A percentile compares a stretch with the other conserved stretches of the same genome.
Evolutionary conservation across 2,797 vertebrate species (phyloP).

Genomic region (Rousettus madagascariensis): DNA sequence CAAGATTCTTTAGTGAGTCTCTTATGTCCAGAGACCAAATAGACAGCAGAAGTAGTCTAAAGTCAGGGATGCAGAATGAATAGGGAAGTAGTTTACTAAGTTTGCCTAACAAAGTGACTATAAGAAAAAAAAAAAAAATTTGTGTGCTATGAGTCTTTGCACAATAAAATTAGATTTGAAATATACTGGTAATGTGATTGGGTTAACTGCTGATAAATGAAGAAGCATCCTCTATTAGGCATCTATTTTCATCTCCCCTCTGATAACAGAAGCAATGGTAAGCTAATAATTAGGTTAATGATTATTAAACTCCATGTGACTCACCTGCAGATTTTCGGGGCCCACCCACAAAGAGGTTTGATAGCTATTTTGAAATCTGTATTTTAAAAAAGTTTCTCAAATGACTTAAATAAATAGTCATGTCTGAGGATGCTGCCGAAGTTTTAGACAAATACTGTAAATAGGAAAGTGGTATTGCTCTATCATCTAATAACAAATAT

Average conservation of each 20-base stretch:
- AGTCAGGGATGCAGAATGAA: background rate
- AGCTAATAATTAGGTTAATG: background rate
- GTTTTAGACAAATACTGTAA: background rate
- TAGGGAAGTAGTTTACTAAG: background rate
- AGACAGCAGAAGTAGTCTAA: background rate
- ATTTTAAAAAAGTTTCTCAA: slow-evolving; percentile 13
- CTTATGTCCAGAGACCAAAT: background rate
- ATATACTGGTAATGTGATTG: background rate
- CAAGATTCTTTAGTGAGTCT: background rate
- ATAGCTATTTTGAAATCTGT: background rate
- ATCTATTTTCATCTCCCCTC: background rate
- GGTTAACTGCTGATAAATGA: background rate
- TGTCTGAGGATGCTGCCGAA: background rate
- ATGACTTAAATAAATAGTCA: background rate
- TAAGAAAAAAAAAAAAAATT: background rate
- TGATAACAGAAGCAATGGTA: background rate
- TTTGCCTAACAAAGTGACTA: background rate
- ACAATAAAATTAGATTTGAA: background rate
- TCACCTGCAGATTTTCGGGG: background rate
- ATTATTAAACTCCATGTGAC: background rate
- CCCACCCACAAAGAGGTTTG: background rate
- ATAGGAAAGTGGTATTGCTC: background rate
- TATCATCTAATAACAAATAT: background rate
- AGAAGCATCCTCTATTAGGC: background rate
- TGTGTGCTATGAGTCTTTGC: background rate